These are phyloP conservation scores for Aurelia aurita complex sp. Pacific DNA, from an alignment of 30 jellyfish, hydroid and myxozoan genomes.

Conservation along the genomic window DNA sequence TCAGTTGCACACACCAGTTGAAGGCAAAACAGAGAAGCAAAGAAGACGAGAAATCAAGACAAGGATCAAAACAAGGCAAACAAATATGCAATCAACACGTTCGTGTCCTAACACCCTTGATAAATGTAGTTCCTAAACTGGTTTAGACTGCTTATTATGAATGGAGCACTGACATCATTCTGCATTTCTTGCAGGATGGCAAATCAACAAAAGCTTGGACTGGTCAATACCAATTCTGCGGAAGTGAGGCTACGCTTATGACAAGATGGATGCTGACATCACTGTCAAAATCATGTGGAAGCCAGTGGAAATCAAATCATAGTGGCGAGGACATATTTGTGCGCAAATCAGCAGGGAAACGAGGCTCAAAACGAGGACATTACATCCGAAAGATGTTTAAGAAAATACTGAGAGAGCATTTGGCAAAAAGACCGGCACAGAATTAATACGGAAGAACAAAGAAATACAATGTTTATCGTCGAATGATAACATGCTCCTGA, in stretches of 20 bases:
- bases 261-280: slow-evolving; percentile 82
- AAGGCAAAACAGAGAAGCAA: too few relatives aligned
- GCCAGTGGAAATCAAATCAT: slow-evolving; percentile 48
- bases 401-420: slow-evolving; percentile 16
- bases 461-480: too few relatives aligned
- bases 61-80: too few relatives aligned
- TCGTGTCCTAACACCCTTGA: too few relatives aligned
- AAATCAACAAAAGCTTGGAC: slow-evolving; percentile 76
- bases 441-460: not conserved
- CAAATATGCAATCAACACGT: too few relatives aligned
- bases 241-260: slow-evolving; percentile 53
- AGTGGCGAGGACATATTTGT: slow-evolving; percentile 73
- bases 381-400: slow-evolving; percentile 47
- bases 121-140: too few relatives aligned
- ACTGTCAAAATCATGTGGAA: slow-evolving; percentile 56
- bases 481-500: too few relatives aligned
- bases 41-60: too few relatives aligned
- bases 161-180: too few relatives aligned
- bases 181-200: slow-evolving; percentile 31
- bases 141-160: too few relatives aligned
- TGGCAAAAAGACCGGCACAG: not conserved
- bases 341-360: slow-evolving; percentile 56
- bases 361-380: slow-evolving; percentile 54
- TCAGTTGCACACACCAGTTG: too few relatives aligned
- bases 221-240: slow-evolving; percentile 80